Evolutionary conservation across 2,797 vertebrate genomes (phyloP).

Genomic region (Lophotriccus pileatus): DNA sequence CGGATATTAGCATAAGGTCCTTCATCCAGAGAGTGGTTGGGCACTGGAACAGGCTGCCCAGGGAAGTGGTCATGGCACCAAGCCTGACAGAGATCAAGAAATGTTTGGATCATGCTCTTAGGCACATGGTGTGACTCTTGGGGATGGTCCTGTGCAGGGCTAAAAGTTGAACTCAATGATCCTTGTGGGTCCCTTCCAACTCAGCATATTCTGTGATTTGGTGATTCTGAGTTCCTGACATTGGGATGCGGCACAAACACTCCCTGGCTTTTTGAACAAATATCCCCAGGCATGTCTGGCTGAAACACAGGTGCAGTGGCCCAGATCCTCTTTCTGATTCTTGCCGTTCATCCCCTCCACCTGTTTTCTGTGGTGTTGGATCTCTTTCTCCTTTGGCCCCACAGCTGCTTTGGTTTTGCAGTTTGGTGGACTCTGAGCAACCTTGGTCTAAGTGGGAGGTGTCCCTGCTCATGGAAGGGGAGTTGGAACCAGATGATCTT

Average conservation of each 20-base stretch:
- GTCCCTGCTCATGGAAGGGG: background rate
- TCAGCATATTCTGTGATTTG: background rate
- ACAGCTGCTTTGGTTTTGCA: background rate
- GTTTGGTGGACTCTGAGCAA: background rate
- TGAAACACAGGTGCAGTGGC: background rate
- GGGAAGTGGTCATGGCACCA: background rate
- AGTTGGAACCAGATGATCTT: background rate
- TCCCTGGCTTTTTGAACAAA: background rate
- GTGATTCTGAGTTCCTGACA: background rate
- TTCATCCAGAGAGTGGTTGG: background rate
- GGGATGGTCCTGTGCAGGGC: background rate
- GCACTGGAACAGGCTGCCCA: background rate
- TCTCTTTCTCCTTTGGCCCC: background rate
- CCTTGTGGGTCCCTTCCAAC: background rate
- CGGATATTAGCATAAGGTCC: background rate
- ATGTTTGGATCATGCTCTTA: background rate
- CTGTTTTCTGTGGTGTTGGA: background rate
- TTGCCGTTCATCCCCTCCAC: background rate
- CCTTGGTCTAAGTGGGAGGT: background rate
- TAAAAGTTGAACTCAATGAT: background rate
- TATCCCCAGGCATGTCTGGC: fast-evolving
- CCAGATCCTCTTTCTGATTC: background rate
- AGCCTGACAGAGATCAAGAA: background rate
- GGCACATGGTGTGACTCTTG: background rate
- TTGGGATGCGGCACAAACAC: fast-evolving